Evolutionary conservation across 2,888 invertebrate species (phyloP).

Genomic region (Lithophane ornitopus): DNA sequence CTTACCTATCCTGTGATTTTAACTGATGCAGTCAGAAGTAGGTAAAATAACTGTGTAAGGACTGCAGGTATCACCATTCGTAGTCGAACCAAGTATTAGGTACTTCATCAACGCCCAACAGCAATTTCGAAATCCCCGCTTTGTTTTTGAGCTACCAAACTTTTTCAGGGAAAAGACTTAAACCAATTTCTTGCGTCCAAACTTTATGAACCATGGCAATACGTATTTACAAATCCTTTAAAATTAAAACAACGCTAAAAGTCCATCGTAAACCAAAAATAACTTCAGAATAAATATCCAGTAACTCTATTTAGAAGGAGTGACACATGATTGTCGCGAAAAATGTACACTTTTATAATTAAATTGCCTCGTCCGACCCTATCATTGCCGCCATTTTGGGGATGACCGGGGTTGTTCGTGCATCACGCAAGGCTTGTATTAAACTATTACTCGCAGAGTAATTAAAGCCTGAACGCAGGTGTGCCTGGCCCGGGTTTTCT

Average conservation of each 20-base stretch:
- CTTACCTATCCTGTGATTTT: too few relatives aligned
- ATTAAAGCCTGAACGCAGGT: constrained; percentile 44
- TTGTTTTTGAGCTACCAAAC: constrained; percentile 1
- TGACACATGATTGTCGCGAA: constrained; percentile 59
- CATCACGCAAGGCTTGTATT: constrained; percentile 58
- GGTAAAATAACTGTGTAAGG: not conserved
- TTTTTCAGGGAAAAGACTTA: not conserved
- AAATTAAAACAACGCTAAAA: constrained; percentile 17
- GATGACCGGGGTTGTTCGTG: constrained; percentile 58
- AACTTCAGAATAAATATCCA: constrained; percentile 18
- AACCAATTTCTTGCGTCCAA: constrained; percentile 9
- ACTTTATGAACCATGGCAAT: constrained; percentile 1
- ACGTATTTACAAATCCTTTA: constrained; percentile 19
- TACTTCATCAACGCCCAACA: not conserved
- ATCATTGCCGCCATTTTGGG: constrained; percentile 58
- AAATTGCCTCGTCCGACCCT: constrained; percentile 46
- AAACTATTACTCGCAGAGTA: constrained; percentile 57
- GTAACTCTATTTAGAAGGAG: constrained; percentile 52
- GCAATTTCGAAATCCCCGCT: not conserved
- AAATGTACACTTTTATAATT: constrained; percentile 55
- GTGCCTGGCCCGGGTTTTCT: constrained; percentile 28
- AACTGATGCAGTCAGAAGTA: not conserved
- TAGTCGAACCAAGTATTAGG: not conserved
- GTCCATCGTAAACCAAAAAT: constrained; percentile 12
- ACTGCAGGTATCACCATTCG: not conserved